Evolutionary conservation across 2,113 vertebrate genomes (phyloP), one percentile per base, ranked within the genome.

Genomic region (Macquaria ambigua): DNA sequence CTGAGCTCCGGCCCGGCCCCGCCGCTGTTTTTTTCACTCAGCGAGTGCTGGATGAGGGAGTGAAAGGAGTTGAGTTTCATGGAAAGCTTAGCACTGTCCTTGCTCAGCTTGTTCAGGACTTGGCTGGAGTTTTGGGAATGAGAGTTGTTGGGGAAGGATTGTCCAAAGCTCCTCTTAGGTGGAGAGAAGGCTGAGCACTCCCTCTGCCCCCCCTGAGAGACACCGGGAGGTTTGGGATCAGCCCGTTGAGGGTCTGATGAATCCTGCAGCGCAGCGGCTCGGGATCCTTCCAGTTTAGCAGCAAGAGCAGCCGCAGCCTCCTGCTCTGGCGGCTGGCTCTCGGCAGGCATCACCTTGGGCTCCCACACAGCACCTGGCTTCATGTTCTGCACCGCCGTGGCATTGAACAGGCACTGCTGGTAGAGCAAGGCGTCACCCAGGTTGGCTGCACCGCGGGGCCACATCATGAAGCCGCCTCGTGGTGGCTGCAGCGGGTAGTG

Each of bases 111-210:
- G 95, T 87, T 96, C 86, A 96, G 87, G 76, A 94, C 59, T 20
- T 96, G 96, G 79, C 95, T 58, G 87, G 92, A 82, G 72, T 73
- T 89, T 0, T 89, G 88, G 66, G 89, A 84, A 28, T 83, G 88
- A 0, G 94, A 79, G 82, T 92, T 94, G 82, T 79, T 92, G 46
- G 95, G 93, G 92, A 97, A 96, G 53, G 96, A 66, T 0, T 97
- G 96, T 81, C 95, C 95, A 14, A 96, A 97, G 94, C 93, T 95
- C 79, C 95, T 96, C 91, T 96, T 97, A 0, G 97, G 98, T 2
- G 97, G 96, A 39, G 97, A 98, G 91, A 99, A 99, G 1, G 98
- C 98, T 0, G 98, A 99, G 77, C 96, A 95, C 92, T 98, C 97
- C 2, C 95, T 96, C 81, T 88, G 85, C 58, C 94, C 96, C 74